Conservation (phyloP, 1,140 invertebrate genomes). For the Amyelois transitella region DNA sequence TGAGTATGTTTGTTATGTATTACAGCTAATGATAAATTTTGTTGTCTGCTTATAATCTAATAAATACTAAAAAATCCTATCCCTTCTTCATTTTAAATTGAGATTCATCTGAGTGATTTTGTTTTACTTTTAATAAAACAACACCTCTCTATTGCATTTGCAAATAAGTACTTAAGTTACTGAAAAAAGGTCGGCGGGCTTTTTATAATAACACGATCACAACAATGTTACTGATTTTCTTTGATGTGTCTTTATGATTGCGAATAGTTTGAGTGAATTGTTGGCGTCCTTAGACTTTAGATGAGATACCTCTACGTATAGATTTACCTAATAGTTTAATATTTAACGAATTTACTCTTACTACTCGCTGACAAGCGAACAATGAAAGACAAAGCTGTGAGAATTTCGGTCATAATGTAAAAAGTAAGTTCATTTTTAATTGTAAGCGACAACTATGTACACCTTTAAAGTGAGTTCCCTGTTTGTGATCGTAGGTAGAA, state of each 20-base stretch:
- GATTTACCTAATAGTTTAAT: constrained; percentile 63
- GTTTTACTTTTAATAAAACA: too few species aligned
- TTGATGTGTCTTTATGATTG: neutral
- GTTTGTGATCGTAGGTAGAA: constrained; percentile 36
- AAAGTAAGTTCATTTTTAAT: constrained; percentile 67
- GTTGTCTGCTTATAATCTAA: too few species aligned
- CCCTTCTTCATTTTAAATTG: too few species aligned
- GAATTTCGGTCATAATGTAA: constrained; percentile 73
- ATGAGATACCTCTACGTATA: constrained; percentile 60
- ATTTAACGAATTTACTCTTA: constrained; percentile 70
- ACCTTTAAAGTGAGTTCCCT: constrained; percentile 25
- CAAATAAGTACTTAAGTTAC: neutral
- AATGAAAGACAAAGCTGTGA: constrained; percentile 77
- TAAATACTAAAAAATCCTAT: too few species aligned
- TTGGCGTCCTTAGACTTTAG: constrained; percentile 42
- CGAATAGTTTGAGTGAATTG: constrained; percentile 16
- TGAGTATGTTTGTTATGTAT: too few species aligned
- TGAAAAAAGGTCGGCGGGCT: neutral
- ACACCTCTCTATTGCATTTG: too few species aligned
- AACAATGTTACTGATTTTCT: neutral
- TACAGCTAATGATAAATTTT: too few species aligned
- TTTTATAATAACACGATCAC: neutral
- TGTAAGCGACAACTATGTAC: constrained; percentile 42
- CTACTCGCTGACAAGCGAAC: constrained; percentile 65
- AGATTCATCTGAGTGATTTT: too few species aligned